phyloP scores from a whole-genome alignment of 64 coral and sea anemone genomes.

The Pocillopora damicornis region DNA sequence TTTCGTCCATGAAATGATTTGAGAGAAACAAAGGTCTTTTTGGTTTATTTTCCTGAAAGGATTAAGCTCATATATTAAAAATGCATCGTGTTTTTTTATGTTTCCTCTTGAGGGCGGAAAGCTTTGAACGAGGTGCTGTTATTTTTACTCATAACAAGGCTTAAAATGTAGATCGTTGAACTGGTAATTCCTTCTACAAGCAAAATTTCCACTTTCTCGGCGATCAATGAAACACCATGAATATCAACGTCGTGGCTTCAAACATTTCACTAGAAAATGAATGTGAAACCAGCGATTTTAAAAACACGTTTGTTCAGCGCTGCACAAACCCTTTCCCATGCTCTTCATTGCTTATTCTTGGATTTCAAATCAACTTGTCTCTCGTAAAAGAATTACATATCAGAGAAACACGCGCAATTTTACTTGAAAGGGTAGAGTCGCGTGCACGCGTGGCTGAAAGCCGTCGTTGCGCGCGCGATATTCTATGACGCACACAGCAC shows the following conservation, averaged over 20 bases:
- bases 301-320: neutral
- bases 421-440: neutral
- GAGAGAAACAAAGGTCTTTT: neutral
- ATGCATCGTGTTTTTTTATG: constrained; percentile 27
- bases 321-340: neutral
- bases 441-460: constrained; percentile 17
- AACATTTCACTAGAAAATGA: neutral
- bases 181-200: neutral
- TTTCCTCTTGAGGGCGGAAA: neutral
- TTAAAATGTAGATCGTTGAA: neutral
- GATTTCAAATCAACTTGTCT: neutral
- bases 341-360: neutral
- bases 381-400: neutral
- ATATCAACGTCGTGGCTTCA: neutral
- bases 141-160: neutral
- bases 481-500: constrained; percentile 19
- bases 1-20: neutral
- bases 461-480: neutral
- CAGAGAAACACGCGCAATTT: neutral
- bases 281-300: neutral
- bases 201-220: neutral
- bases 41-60: constrained; percentile 4
- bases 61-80: constrained; percentile 13
- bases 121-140: neutral
- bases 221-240: neutral